These are phyloP conservation scores for Pararge aegeria DNA, from an alignment of 1,140 invertebrate genomes.

Conservation along the genomic window DNA sequence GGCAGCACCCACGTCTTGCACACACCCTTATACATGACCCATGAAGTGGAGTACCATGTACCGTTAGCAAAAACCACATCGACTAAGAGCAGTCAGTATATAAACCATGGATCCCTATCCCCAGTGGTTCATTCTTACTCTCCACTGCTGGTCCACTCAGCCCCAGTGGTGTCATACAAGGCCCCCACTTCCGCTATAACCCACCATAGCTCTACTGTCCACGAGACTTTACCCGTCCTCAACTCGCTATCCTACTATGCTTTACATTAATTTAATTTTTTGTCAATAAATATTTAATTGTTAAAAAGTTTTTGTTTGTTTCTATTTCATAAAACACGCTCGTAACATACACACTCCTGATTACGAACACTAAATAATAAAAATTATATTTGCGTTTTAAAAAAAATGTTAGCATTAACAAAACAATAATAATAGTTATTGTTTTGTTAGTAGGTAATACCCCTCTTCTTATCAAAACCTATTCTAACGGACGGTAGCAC, in stretches of 20 bases:
- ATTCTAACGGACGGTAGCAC: constrained; percentile 56
- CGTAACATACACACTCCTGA: no score
- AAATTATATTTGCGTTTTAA: no score
- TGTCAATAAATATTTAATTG: constrained; percentile 18
- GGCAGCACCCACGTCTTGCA: constrained; percentile 44
- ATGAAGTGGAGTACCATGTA: constrained; percentile 40
- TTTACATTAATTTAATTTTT: constrained; percentile 29
- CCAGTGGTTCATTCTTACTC: constrained; percentile 43
- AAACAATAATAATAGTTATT: no score
- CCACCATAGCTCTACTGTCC: constrained; percentile 53
- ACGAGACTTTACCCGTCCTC: constrained; percentile 54
- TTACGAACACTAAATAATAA: no score
- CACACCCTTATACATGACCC: constrained; percentile 45
- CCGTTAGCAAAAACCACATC: constrained; percentile 51
- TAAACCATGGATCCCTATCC: constrained; percentile 55
- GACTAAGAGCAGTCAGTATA: constrained; percentile 56
- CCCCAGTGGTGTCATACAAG: constrained; percentile 44
- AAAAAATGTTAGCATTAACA: no score
- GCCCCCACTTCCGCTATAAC: constrained; percentile 50
- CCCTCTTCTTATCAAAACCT: constrained; percentile 43
- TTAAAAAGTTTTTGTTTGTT: background rate
- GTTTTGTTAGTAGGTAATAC: no score
- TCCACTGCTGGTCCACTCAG: constrained; percentile 35
- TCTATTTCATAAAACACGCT: no score
- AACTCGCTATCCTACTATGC: constrained; percentile 39